phyloP scores from a whole-genome alignment of 1,140 invertebrate species.

The Samia ricini region DNA sequence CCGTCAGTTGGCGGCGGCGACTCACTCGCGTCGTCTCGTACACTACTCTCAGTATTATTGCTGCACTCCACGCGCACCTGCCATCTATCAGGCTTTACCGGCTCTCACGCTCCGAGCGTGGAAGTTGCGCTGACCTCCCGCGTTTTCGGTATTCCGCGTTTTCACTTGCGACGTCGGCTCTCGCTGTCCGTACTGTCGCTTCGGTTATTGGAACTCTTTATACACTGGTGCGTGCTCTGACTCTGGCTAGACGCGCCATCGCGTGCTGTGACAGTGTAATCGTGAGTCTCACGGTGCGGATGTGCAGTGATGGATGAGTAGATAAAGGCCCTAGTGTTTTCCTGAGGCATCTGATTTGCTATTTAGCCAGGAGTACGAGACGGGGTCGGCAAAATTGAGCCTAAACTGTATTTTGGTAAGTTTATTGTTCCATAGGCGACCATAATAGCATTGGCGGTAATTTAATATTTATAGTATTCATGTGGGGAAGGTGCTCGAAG shows the following conservation, averaged over 20 bases:
- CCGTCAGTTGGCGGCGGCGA: conserved; percentile 71
- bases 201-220: conserved; percentile 12
- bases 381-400: conserved; percentile 75
- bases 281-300: conserved; percentile 70
- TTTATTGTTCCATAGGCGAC: conserved; percentile 30
- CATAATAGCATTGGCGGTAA: conserved; percentile 45
- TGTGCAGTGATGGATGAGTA: conserved; percentile 76
- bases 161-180: conserved; percentile 34
- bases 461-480: conserved; percentile 71
- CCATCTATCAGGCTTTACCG: conserved; percentile 57
- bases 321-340: conserved; percentile 56
- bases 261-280: conserved; percentile 73
- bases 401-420: conserved; percentile 75
- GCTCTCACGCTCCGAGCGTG: conserved; percentile 66
- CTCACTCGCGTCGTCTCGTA: conserved; percentile 68
- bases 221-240: conserved; percentile 45
- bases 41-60: conserved; percentile 32
- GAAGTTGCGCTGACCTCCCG: conserved; percentile 61
- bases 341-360: conserved; percentile 42
- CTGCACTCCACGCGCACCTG: conserved; percentile 54
- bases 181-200: conserved; percentile 30
- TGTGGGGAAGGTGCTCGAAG: conserved; percentile 57
- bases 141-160: conserved; percentile 51
- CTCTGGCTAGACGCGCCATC: conserved; percentile 49
- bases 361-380: conserved; percentile 58